A percentile compares a stretch with the other conserved stretches of the same genome.
Evolutionary conservation across 2,797 vertebrate species (phyloP).

Genomic region (Myotis planiceps): DNA sequence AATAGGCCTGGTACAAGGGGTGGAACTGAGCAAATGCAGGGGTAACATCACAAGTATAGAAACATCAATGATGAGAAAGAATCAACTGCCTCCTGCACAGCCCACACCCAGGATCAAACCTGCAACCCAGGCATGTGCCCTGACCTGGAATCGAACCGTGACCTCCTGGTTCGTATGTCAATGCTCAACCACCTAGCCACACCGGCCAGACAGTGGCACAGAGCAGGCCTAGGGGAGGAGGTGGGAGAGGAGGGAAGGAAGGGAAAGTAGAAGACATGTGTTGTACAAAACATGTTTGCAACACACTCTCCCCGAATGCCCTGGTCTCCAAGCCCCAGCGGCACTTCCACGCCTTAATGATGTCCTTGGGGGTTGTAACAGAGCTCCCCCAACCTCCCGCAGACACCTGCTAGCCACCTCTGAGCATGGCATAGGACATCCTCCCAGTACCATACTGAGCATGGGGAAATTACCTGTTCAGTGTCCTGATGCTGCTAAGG

Average conservation of each 20-base stretch:
- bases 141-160: no score
- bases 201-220: neutral
- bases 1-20: neutral
- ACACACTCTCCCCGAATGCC: slow-evolving; percentile 65
- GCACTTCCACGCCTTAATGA: slow-evolving; percentile 75
- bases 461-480: neutral
- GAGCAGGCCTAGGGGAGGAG: neutral
- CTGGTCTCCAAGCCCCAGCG: slow-evolving; percentile 69
- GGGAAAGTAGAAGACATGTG: slow-evolving; percentile 44
- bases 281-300: slow-evolving; percentile 82
- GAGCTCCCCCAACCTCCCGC: slow-evolving; percentile 9
- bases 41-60: no score
- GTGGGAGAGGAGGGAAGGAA: neutral
- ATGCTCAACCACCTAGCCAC: no score
- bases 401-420: slow-evolving; percentile 71
- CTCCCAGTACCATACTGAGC: neutral
- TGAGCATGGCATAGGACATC: neutral
- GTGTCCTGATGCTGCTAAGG: neutral
- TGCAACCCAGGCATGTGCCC: no score
- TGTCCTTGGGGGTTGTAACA: slow-evolving; percentile 66
- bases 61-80: no score
- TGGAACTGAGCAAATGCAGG: neutral
- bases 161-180: no score
- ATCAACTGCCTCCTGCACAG: no score
- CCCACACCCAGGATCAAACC: no score